phyloP scores from a whole-genome alignment of 2,888 invertebrate genomes.

The Eupithecia abbreviata region DNA sequence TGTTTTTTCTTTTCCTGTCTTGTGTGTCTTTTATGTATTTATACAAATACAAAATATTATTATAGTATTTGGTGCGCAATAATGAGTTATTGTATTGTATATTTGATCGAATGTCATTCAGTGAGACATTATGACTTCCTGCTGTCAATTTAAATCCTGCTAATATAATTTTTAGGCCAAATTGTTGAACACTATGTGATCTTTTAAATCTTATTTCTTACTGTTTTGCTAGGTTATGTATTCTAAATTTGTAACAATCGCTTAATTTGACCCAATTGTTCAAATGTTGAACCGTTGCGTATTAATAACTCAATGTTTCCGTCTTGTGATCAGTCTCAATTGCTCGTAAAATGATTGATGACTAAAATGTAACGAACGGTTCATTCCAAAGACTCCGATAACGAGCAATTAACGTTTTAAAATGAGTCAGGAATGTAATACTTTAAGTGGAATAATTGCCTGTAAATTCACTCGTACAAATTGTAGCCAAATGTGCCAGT shows the following conservation, averaged over 20 bases:
- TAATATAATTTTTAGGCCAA: neutral
- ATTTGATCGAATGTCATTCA: neutral
- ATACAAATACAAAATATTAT: no score
- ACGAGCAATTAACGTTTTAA: constrained; percentile 11
- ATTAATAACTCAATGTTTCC: constrained; percentile 44
- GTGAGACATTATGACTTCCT: neutral
- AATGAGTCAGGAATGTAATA: neutral
- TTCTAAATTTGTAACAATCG: constrained; percentile 17
- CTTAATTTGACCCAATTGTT: constrained; percentile 41
- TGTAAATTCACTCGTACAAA: neutral
- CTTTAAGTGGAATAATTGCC: neutral
- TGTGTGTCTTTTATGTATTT: no score
- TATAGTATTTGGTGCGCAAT: no score
- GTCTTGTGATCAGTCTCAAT: constrained; percentile 44
- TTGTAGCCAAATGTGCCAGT: neutral
- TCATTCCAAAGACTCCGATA: neutral
- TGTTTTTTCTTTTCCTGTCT: no score
- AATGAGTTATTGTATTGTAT: no score
- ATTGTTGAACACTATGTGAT: neutral
- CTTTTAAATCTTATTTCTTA: neutral
- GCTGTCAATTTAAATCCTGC: neutral
- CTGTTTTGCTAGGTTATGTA: neutral
- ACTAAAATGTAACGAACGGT: constrained; percentile 14
- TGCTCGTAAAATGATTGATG: constrained; percentile 45
- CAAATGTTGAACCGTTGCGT: constrained; percentile 28